Evolutionary conservation across 1,140 invertebrate species (phyloP), one percentile per base, ranked within the genome.

Genomic region (Phenacoccus solenopsis): DNA sequence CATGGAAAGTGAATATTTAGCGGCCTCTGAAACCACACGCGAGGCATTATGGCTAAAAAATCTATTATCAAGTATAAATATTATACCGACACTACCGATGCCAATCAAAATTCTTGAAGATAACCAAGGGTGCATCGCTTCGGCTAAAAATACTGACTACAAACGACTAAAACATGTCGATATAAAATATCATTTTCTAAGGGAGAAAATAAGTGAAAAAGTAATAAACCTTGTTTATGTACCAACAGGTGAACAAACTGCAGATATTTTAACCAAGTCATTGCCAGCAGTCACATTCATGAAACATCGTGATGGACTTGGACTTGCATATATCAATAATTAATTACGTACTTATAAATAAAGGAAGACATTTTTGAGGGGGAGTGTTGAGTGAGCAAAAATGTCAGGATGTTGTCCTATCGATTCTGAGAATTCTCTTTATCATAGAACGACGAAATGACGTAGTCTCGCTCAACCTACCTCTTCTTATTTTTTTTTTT

Each of bases 1-100:
- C 9, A 77, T 75, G 25, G 78, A 80, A 72, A 74, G 76, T 1
- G 78, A 81, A 70, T 82, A 81, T 71, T 75, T 82, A 5, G 78
- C 79, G 16, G 72, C 78, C 4, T 71, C 75, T 49, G 74, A 76
- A 71, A 78, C 76, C 0, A 69, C 76, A 7, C 78, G 78, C 74
- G 79, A 82, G 72, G 74, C 77, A 2, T 69, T 1, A 20, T 13
- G 12, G 10, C 25, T 67, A 20, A 67, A 30, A 67, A 67, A 30
- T 28, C n/a, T 28, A 13, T n/a, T n/a, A n/a, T n/a, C n/a, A n/a
- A n/a, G n/a, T n/a, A n/a, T n/a, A n/a, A n/a, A n/a, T n/a, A n/a
- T n/a, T n/a, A n/a, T n/a, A n/a, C 12, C 12, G 2, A 20, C 24
- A 67, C 21, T 30, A 27, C 12, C n/a, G n/a, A n/a, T n/a, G n/a